A percentile compares a stretch with the other conserved stretches of the same genome.
Conservation (phyloP, 2,797 vertebrate genomes). For the Acanthornis magna region DNA sequence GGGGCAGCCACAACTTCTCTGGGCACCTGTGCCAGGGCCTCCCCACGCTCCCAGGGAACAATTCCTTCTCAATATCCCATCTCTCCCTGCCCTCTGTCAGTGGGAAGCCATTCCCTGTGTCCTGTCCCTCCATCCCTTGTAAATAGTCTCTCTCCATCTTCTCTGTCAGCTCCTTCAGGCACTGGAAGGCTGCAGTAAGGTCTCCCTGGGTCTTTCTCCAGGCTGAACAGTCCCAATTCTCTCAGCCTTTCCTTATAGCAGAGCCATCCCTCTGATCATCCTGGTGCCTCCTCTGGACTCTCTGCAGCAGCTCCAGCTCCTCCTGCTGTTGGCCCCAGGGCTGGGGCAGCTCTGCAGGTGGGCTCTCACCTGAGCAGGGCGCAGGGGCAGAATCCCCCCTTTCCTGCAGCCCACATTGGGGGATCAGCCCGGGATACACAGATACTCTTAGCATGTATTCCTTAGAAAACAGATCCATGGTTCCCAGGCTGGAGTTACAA, state of each 20-base stretch:
- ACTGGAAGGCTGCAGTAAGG: rapidly evolving
- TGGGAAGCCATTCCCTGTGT: neutral
- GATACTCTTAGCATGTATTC: neutral
- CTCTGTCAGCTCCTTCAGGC: neutral
- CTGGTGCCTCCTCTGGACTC: neutral
- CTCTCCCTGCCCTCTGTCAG: neutral
- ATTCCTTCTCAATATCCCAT: rapidly evolving
- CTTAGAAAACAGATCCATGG: rapidly evolving
- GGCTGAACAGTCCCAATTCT: neutral
- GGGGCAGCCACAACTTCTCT: neutral
- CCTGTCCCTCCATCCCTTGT: neutral
- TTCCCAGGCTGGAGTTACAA: neutral
- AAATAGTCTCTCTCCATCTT: neutral
- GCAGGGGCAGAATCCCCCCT: neutral
- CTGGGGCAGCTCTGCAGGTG: neutral
- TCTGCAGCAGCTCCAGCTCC: neutral
- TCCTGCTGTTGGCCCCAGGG: neutral
- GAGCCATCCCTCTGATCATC: neutral
- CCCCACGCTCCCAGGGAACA: neutral
- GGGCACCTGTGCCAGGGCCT: neutral
- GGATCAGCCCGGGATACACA: neutral
- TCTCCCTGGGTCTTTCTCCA: neutral
- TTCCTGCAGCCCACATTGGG: neutral
- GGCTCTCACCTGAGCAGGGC: neutral
- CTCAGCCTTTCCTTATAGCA: neutral